These are phyloP conservation scores for Drosophila histrio DNA, from an alignment of 2,888 invertebrate genomes.

Conservation along the genomic window DNA sequence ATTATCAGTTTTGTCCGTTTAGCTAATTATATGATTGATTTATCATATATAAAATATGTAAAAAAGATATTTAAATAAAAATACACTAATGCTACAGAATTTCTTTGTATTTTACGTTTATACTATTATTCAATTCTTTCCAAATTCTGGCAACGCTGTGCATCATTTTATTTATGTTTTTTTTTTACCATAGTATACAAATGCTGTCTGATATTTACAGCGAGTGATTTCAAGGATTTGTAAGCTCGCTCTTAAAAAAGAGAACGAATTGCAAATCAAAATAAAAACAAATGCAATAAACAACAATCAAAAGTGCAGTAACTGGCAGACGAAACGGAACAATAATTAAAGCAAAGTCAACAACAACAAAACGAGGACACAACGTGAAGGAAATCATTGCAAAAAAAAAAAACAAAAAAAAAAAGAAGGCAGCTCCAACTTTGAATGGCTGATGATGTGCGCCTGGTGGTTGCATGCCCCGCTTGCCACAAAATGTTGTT, in stretches of 20 bases:
- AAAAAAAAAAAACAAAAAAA: conserved; percentile 37
- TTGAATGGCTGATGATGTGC: conserved; percentile 51
- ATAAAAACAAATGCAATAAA: conserved; percentile 11
- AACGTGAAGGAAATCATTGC: conserved; percentile 38
- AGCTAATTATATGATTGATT: too few relatives aligned
- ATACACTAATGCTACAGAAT: too few relatives aligned
- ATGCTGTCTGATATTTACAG: neutral
- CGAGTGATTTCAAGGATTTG: conserved; percentile 44
- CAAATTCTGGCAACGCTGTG: too few relatives aligned
- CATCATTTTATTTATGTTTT: neutral
- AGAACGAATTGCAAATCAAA: conserved; percentile 29
- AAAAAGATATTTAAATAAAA: too few relatives aligned
- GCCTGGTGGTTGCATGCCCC: conserved; percentile 41
- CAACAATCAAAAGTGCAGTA: conserved; percentile 45
- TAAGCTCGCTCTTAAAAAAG: conserved; percentile 3
- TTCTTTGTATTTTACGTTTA: too few relatives aligned
- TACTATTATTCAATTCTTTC: too few relatives aligned
- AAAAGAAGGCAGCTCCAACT: conserved; percentile 41
- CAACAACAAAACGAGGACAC: conserved; percentile 41
- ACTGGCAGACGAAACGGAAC: conserved; percentile 73
- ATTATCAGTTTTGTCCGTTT: too few relatives aligned
- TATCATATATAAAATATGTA: too few relatives aligned
- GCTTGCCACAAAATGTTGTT: conserved; percentile 47
- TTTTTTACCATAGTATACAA: neutral
- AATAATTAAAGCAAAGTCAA: conserved; percentile 73